phyloP scores from a whole-genome alignment of 2,113 vertebrate genomes.

The Brachypteracias leptosomus region DNA sequence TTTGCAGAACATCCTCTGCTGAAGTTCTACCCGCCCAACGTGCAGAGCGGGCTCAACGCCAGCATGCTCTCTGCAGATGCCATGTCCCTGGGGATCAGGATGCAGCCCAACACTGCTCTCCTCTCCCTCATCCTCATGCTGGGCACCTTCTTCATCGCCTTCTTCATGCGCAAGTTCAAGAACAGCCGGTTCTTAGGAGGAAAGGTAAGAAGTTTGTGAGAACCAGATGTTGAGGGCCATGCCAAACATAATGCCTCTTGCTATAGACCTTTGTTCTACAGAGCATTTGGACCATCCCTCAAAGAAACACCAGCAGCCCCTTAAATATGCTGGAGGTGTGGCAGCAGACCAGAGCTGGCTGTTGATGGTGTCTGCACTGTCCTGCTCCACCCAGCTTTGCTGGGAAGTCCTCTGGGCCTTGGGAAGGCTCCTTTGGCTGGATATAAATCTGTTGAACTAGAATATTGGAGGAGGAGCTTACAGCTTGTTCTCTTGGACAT shows the following conservation, averaged over 20 bases:
- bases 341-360: neutral
- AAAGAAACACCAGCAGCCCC: neutral
- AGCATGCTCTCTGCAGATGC: constrained; percentile 44
- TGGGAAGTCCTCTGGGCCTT: neutral
- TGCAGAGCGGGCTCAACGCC: constrained; percentile 52
- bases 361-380: neutral
- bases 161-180: constrained; percentile 95
- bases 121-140: constrained; percentile 97
- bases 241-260: neutral
- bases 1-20: constrained; percentile 93
- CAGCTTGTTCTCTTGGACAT: neutral
- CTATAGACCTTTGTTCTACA: neutral
- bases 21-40: constrained; percentile 79
- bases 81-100: constrained; percentile 62
- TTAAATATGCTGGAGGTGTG: neutral
- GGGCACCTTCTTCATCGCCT: constrained; percentile 95
- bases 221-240: neutral
- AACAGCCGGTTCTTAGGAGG: constrained; percentile 97
- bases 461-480: neutral
- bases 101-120: constrained; percentile 96
- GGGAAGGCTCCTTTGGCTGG: neutral
- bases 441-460: neutral
- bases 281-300: accelerated
- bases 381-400: neutral
- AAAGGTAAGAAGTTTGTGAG: constrained; percentile 78